Evolutionary conservation across 1,140 invertebrate genomes (phyloP).

Genomic region (Chlorops oryzae): DNA sequence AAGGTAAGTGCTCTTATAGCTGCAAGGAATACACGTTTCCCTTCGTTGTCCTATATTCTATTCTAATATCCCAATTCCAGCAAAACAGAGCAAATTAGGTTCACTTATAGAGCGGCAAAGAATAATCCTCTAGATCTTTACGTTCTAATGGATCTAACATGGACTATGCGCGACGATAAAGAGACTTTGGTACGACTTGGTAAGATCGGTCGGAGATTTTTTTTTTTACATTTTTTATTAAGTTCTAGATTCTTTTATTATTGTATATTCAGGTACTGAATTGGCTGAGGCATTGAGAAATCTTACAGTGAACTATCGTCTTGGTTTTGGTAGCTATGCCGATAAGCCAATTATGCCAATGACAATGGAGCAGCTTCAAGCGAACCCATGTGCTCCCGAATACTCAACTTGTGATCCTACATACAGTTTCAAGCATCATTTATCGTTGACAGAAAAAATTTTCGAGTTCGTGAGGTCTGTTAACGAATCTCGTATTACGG

Average conservation of each 20-base stretch:
- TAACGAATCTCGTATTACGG: slow-evolving; percentile 68
- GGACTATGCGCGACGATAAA: slow-evolving; percentile 84
- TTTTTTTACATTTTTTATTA: too few relatives aligned
- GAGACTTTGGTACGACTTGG: slow-evolving; percentile 68
- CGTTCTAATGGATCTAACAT: slow-evolving; percentile 85
- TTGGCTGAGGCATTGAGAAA: slow-evolving; percentile 59
- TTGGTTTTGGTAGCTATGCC: slow-evolving; percentile 80
- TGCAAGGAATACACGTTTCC: background rate
- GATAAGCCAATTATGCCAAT: slow-evolving; percentile 77
- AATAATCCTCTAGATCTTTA: slow-evolving; percentile 92
- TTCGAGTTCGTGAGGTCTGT: slow-evolving; percentile 56
- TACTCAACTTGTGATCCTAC: slow-evolving; percentile 55
- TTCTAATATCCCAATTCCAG: slow-evolving; percentile 37
- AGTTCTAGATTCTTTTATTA: too few relatives aligned
- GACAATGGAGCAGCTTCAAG: slow-evolving; percentile 51
- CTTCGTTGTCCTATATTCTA: background rate
- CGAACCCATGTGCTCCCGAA: slow-evolving; percentile 54
- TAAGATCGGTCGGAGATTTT: too few relatives aligned
- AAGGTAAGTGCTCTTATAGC: slow-evolving; percentile 23
- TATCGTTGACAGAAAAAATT: slow-evolving; percentile 58
- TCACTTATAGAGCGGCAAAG: slow-evolving; percentile 57
- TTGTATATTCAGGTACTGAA: too few relatives aligned
- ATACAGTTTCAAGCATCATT: slow-evolving; percentile 65
- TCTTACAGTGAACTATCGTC: slow-evolving; percentile 74
- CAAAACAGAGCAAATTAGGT: slow-evolving; percentile 51